Base-by-base conservation (phyloP, 2,888 invertebrate genomes). In the Sylvicola cinctus region DNA sequence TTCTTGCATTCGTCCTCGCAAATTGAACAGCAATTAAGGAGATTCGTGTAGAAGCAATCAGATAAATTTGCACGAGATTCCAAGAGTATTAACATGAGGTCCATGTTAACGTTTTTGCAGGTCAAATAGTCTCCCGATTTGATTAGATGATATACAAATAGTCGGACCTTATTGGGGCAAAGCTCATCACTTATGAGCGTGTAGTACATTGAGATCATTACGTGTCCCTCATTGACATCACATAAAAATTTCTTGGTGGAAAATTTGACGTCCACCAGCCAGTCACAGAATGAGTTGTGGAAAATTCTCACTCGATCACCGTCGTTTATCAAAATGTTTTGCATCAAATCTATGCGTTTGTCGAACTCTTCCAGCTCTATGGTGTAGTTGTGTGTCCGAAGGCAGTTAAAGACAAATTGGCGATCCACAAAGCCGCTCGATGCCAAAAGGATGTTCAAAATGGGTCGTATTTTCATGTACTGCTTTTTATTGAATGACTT, bases 251-350 rank as follows among this genome's bases (percentile, higher is more conserved):
- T 81, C 44, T 88, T 79, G 2, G 93, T 95, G 55, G 93, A 91
- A 51, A 95, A 91, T 57, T 95, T 95, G n/a, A 95, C 91, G 54
- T 95, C 95, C 35, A 85, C 61, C 43, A 95, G 60, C 95, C 95
- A 95, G 50, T 83, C 80, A 16, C 88, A 81, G 55, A 93, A 93
- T 39, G 88, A 90, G 52, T 87, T 85, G 57, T 95, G 93, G 60
- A 93, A 91, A 31, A 91, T 65, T 41, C 56, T 56, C n/a, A 58
- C 39, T 36, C 40, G 42, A 34, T 55, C 52, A 3, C 36, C 36
- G 29, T 41, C 38, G 41, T 54, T 52, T 37, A 56, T 44, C 37
- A 66, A 45, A 16, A 68, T 60, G 35, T 68, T 69, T 34, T 75
- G 66, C 44, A 88, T 61, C 11, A 85, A 56, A 47, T 77, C 74